These are phyloP conservation scores for Halyomorpha halys DNA, from an alignment of 1,140 invertebrate genomes.

Conservation along the genomic window DNA sequence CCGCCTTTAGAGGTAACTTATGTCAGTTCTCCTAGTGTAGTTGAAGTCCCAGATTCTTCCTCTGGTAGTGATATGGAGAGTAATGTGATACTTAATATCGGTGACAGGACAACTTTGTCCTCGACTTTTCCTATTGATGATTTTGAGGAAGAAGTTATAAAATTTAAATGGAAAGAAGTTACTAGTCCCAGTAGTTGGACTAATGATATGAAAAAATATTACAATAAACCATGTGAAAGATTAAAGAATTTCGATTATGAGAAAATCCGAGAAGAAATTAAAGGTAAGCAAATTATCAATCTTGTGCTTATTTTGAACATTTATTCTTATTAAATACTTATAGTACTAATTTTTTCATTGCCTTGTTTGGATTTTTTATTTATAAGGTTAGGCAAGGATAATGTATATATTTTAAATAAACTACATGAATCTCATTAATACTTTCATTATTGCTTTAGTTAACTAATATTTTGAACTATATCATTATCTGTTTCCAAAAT, in stretches of 20 bases:
- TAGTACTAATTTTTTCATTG: no score
- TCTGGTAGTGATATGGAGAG: background rate
- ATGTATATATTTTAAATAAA: no score
- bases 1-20: background rate
- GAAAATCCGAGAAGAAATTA: conserved; percentile 19
- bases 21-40: background rate
- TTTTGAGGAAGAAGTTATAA: conserved; percentile 3
- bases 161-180: conserved; percentile 15
- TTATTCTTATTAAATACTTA: no score
- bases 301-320: no score
- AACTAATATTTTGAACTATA: no score
- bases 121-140: background rate
- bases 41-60: background rate
- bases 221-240: conserved; percentile 10
- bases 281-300: background rate
- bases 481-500: no score
- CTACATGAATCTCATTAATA: no score
- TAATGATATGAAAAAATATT: conserved; percentile 18
- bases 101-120: background rate
- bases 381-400: no score
- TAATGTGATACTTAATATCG: background rate
- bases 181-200: conserved; percentile 16
- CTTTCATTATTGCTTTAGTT: no score
- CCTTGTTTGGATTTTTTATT: no score
- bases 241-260: conserved; percentile 18